Base-by-base conservation (phyloP, 2,113 vertebrate species). In the Hyperopisus bebe region DNA sequence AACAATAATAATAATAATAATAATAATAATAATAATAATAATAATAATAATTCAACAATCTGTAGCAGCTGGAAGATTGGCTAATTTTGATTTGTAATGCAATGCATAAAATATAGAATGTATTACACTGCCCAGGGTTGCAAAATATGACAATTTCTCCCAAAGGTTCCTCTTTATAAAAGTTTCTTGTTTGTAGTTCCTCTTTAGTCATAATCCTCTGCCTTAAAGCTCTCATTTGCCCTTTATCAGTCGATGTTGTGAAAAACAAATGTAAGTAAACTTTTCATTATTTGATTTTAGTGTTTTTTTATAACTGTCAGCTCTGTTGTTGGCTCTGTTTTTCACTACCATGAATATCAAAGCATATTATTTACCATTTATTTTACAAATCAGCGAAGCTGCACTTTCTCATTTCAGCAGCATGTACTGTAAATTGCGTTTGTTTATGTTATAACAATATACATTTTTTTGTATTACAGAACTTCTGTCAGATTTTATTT, bases 261-360 rank as follows among this genome's bases (percentile, higher is more conserved):
- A 70, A 84, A 89, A 50, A 35, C 50, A 62, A 11, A 84, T 44
- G 89, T 89, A 89, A 89, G 89, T 88, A 44, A n/a, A 27, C 35
- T 85, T 19, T 80, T 42, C 17, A 80, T 80, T 42, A 80, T 39
- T 77, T 77, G 10, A 27, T 11, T 74, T 74, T 44, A 47, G 42
- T 10, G 21, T 50, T 13, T 86, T 82, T 48, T 48, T 31, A 19
- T 50, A 17, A 4, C 24, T 77, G 70, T 77, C 11, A 77, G 13
- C 13, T 74, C 70, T 39, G 35, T 19, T 80, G 35, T 42, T 42
- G 35, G 35, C 39, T 42, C 31, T 19, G 15, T 42, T 17, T 35
- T 42, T 77, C 15, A 42, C 17, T 19, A 19, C 27, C 70, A 77
- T 77, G 27, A 77, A 77, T 77, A 80, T 42, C 6, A 42, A 80